Conservation (phyloP, 2,888 invertebrate genomes). For the Auanema sp. region DNA sequence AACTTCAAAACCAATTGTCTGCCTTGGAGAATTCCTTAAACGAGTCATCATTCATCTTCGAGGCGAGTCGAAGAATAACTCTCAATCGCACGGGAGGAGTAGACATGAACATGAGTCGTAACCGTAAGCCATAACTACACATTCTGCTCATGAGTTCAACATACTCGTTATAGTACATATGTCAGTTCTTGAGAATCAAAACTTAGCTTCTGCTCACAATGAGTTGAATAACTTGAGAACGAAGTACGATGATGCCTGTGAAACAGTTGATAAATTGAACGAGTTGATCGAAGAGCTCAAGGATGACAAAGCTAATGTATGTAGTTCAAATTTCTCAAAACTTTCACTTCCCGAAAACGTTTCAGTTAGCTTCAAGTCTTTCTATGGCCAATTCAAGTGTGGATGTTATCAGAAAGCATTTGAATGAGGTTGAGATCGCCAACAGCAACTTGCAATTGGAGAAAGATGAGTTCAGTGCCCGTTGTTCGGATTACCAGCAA, state of each 20-base stretch:
- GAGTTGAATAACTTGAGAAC: not conserved
- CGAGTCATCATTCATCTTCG: slow-evolving; percentile 2
- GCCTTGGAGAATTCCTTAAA: not conserved
- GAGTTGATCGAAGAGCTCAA: not conserved
- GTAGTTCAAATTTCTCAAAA: too few relatives aligned
- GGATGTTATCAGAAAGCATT: not conserved
- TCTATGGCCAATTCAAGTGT: not conserved
- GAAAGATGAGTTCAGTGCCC: not conserved
- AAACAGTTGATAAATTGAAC: too few relatives aligned
- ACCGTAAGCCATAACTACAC: too few relatives aligned
- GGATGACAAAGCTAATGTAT: not conserved
- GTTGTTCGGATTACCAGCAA: not conserved
- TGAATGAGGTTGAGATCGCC: not conserved
- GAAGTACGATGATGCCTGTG: not conserved
- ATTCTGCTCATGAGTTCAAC: too few relatives aligned
- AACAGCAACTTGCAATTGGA: not conserved
- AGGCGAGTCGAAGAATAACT: not conserved
- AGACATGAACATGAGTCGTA: not conserved
- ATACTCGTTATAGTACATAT: too few relatives aligned
- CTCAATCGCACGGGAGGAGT: not conserved
- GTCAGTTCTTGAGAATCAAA: too few relatives aligned
- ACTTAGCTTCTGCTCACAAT: too few relatives aligned
- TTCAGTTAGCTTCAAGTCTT: not conserved
- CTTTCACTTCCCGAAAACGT: too few relatives aligned
- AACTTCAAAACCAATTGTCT: slow-evolving; percentile 2